Evolutionary conservation across 2,113 vertebrate species (phyloP), one percentile per base, ranked within the genome.

Genomic region (Pipa parva): DNA sequence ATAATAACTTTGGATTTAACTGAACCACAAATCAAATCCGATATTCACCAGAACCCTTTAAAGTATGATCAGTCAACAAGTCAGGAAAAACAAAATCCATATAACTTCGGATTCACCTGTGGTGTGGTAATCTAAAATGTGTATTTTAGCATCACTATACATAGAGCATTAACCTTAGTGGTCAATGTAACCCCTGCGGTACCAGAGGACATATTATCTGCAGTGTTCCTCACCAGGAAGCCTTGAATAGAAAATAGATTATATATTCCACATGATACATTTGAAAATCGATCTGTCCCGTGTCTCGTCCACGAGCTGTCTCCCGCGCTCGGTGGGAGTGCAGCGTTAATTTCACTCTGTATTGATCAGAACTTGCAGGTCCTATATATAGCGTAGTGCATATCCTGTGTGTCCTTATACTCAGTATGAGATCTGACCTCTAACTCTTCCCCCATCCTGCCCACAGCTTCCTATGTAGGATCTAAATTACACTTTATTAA

Each of bases 401-500:
- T 52, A 69, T 69, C 56, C 48, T 60, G 46, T 68, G 48, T 24
- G 24, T 51, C 25, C 17, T 24, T 26, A 12, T 22, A 13, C n/a
- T 39, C 29, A 28, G 39, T 31, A 13, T 27, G 63, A 24, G n/a
- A 22, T 13, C 22, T 69, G 56, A 69, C 65, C 65, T 69, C 65
- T 51, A 69, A 28, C 25, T 60, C 46, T 60, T 25, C 57, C 45
- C 33, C 39, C 55, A 39, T 51, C 45, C 65, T 48, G 28, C 39
- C 31, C 42, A 29, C 31, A 17, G 57, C 56, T 60, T 69, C 65
- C 65, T 60, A 31, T 31, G 60, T 52, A 60, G 60, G 65, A 57
- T 60, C 52, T 52, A 46, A 12, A 69, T 69, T 69, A 28, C 56
- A 52, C 46, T 60, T 69, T 69, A 69, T 69, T 60, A 60, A 46